Conservation (phyloP, 2,797 vertebrate species). For the Sphenodon punctatus region DNA sequence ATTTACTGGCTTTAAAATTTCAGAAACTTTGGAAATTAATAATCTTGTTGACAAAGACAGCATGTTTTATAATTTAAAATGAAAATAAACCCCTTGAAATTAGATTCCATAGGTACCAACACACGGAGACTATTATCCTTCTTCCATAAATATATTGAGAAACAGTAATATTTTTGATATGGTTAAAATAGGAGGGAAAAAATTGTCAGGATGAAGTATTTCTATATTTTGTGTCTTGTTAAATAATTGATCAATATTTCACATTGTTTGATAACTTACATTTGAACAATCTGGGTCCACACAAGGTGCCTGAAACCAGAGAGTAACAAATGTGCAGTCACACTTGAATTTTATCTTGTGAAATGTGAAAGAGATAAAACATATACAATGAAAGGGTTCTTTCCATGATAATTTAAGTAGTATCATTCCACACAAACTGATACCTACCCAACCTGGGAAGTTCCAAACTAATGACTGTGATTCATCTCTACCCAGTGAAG, state of each 20-base stretch:
- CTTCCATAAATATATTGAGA: too few species aligned
- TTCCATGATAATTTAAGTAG: not conserved
- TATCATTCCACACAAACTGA: not conserved
- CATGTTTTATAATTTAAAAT: too few species aligned
- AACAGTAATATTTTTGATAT: not conserved
- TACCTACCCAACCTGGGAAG: slow-evolving; percentile 7
- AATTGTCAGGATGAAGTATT: not conserved
- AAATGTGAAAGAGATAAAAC: slow-evolving; percentile 1
- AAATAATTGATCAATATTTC: not conserved
- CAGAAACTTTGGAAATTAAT: too few species aligned
- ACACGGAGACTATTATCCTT: too few species aligned
- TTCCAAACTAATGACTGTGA: slow-evolving; percentile 48
- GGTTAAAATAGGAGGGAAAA: not conserved
- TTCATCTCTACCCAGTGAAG: slow-evolving; percentile 60
- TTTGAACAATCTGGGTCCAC: not conserved
- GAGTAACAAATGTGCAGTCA: not conserved
- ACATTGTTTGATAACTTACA: not conserved
- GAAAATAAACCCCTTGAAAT: not conserved
- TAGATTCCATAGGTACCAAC: too few species aligned
- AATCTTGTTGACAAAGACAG: too few species aligned
- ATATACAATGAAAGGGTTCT: not conserved
- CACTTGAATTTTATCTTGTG: not conserved
- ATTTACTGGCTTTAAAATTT: too few species aligned
- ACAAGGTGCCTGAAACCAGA: not conserved
- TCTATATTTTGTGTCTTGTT: not conserved